Base-by-base conservation (phyloP, 2,113 vertebrate species). In the Aphelocoma coerulescens region DNA sequence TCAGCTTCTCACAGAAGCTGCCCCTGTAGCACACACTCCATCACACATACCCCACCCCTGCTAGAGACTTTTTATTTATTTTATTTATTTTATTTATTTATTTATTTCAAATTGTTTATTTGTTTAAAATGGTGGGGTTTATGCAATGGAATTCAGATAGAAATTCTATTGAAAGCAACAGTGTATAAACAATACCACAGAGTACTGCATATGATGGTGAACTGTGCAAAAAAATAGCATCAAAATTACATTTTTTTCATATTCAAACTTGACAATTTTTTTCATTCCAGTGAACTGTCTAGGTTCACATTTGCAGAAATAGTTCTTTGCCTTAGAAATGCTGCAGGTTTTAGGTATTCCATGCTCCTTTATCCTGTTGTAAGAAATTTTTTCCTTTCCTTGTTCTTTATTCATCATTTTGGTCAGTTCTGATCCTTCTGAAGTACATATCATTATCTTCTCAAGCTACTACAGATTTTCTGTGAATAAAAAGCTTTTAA, bases 11-110 rank as follows among this genome's bases (percentile, higher is more conserved):
- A 59, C 8, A 37, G 4, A 22, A 55, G 26, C 22, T 22, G 14
- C 7, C 3, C 24, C 39, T 59, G 12, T 55, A 37, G 9, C 3
- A 10, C 13, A 78, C 13, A 8, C 0, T 0, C 5, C 5, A 4
- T 9, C 75, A 66, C 5, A 8, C 57, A 28, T 39, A 15, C 7
- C 4, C 57, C 63, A 4, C 2, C 13, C 21, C 30, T 24, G 16
- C 22, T 28, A 52, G 54, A 33, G 11, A 52, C 7, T 32, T 4
- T 20, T 37, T 26, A 17, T 37, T 37, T 24, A 10, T 22, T 44
- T 62, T 62, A 46, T 43, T 91, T 9, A 32, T 77, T 22, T 35
- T 23, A 30, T 37, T 62, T 62, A 46, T 43, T 91, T 10, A 32
- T 81, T 80, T 75, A 28, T 5, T 11, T 32, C 10, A 33, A 58